These are phyloP conservation scores for Drosophila pectinifera DNA, from an alignment of 1,140 invertebrate species.

Conservation along the genomic window DNA sequence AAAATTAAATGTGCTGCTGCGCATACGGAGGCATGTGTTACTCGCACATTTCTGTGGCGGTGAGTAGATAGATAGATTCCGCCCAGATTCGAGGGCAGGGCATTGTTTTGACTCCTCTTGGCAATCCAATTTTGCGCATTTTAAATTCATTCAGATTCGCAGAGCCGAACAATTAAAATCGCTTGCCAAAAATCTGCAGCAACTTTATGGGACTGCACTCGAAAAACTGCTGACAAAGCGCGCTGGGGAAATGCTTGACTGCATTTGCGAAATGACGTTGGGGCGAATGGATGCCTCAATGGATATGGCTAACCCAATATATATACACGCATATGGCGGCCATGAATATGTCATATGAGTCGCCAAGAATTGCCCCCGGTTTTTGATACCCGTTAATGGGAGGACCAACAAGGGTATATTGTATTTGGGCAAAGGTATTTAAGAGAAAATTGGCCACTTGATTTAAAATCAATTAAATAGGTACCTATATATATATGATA, in stretches of 20 bases:
- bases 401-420: not conserved
- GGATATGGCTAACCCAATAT: conserved; percentile 37
- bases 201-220: conserved; percentile 58
- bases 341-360: conserved; percentile 67
- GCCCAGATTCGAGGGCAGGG: not conserved
- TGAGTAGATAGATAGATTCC: conserved; percentile 19
- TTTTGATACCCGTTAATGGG: not conserved
- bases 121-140: conserved; percentile 32
- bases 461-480: no score
- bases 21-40: conserved; percentile 41
- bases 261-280: conserved; percentile 29
- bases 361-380: conserved; percentile 48
- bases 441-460: no score
- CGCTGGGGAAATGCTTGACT: conserved; percentile 55
- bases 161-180: conserved; percentile 69
- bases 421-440: not conserved
- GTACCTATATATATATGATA: no score
- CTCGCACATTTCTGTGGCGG: not conserved
- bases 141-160: conserved; percentile 68
- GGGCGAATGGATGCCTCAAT: conserved; percentile 22
- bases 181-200: conserved; percentile 72
- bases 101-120: conserved; percentile 53
- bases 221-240: conserved; percentile 67
- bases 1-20: conserved; percentile 56
- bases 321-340: conserved; percentile 35